These are phyloP conservation scores for Phengaris alcon DNA, from an alignment of 2,888 invertebrate species.

Conservation along the genomic window DNA sequence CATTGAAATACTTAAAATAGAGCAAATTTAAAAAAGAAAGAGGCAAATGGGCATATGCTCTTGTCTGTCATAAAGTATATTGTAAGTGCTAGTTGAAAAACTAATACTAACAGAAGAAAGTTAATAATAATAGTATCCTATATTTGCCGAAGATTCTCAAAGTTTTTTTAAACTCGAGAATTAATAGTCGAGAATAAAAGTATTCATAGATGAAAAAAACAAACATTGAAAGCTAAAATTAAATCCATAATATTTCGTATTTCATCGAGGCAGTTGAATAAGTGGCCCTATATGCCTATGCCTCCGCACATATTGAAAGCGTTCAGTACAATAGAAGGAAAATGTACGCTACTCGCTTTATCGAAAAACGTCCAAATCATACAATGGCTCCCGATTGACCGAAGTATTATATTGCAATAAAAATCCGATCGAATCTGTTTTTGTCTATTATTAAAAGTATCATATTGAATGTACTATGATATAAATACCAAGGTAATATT, in stretches of 20 bases:
- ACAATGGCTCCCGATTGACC: conserved; percentile 29
- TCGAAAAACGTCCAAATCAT: conserved; percentile 28
- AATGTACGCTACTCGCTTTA: conserved; percentile 29
- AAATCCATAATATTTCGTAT: conserved; percentile 7
- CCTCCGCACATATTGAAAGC: conserved; percentile 27
- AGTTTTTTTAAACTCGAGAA: no score
- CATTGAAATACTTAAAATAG: no score
- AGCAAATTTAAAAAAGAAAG: no score
- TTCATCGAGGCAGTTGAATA: background rate
- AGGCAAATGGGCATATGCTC: no score
- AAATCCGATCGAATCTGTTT: conserved; percentile 3
- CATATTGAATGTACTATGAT: background rate
- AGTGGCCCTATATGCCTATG: conserved; percentile 24
- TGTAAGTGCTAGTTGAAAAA: no score
- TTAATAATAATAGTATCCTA: no score
- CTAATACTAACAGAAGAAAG: no score
- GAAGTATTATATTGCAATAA: conserved; percentile 20
- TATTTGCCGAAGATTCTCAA: no score
- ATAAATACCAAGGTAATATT: background rate
- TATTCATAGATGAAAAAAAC: conserved; percentile 4
- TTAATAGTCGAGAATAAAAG: background rate
- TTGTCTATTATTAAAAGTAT: conserved; percentile 11
- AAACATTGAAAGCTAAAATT: background rate
- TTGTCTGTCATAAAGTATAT: no score
- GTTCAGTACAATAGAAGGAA: conserved; percentile 24